Evolutionary conservation across 2,113 vertebrate genomes (phyloP), one percentile per base, ranked within the genome.

Genomic region (Clarias batrachus): DNA sequence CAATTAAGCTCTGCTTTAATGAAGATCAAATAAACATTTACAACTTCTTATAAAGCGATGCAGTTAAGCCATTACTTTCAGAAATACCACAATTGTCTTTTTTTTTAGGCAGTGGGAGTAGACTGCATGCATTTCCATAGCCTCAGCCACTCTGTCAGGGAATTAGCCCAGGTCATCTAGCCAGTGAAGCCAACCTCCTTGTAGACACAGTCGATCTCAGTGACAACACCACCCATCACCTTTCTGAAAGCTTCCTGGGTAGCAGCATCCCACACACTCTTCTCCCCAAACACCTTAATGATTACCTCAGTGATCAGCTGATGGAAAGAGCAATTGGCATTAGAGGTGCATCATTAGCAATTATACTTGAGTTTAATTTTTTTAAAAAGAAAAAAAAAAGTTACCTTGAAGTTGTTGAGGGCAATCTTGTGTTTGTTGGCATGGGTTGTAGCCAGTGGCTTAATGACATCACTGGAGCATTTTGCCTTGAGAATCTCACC

Each of bases 381-480:
- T 33, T 33, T 37, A 37, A 37, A 37, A 37, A 37, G 3, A 37
- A 37, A 37, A 37, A 37, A 23, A 25, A 23, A 63, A 23, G 9
- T 85, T 85, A 99, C 97, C 95, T 94, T 96, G 92, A 98, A 95
- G 92, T 96, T 97, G 68, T 93, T 91, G 57, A 97, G 77, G 0
- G 94, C 81, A 70, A 99, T 95, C 94, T 97, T 98, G 93, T 98
- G 33, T 37, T 37, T 37, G 33, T 37, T 37, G 2, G 33, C 33
- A 37, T 37, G 33, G 2, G 33, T 37, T 37, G 33, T 37, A 37
- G 33, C 33, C 33, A 37, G 33, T 37, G 33, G 33, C 33, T 37
- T 37, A 2, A 37, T 37, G 33, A 37, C 33, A 1, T 37, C 33
- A 37, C 3, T 37, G 3, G 33, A 37, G 33, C 33, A 1, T 37